Percentiles rank a stretch among this genome's conserved stretches.
These are phyloP conservation scores for Drosophila bunnanda DNA, from an alignment of 2,888 invertebrate genomes.

Conservation along the genomic window DNA sequence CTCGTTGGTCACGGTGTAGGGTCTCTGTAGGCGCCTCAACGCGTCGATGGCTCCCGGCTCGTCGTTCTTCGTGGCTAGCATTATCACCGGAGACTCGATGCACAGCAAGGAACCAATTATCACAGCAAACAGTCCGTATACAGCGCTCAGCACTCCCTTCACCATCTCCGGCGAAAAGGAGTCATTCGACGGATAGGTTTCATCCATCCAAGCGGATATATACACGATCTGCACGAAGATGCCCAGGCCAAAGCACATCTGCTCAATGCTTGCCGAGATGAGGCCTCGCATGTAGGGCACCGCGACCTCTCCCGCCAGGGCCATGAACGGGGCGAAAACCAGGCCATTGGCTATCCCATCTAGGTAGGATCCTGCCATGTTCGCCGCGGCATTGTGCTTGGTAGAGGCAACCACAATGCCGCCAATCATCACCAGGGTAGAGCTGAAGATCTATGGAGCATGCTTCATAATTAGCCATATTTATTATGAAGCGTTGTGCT, in stretches of 20 bases:
- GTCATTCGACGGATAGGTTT: not conserved
- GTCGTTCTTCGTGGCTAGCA: slow-evolving; percentile 64
- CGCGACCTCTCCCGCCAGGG: slow-evolving; percentile 76
- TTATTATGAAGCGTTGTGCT: accelerated
- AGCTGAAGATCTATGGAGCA: slow-evolving; percentile 54
- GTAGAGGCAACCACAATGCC: slow-evolving; percentile 66
- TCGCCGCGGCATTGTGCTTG: slow-evolving; percentile 16
- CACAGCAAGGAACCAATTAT: slow-evolving; percentile 47
- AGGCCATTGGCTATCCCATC: slow-evolving; percentile 81
- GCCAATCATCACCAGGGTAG: slow-evolving; percentile 67
- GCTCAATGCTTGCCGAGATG: slow-evolving; percentile 57
- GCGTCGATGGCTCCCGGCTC: slow-evolving; percentile 73
- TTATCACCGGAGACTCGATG: slow-evolving; percentile 78
- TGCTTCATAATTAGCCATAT: accelerated
- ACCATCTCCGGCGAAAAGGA: slow-evolving; percentile 56
- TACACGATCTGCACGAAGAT: slow-evolving; percentile 70
- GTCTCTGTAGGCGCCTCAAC: slow-evolving; percentile 72
- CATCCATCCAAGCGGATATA: slow-evolving; percentile 16
- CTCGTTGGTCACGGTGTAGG: slow-evolving; percentile 61
- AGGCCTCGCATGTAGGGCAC: slow-evolving; percentile 67
- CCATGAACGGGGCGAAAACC: slow-evolving; percentile 71
- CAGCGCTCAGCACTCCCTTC: slow-evolving; percentile 62
- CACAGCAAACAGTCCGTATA: slow-evolving; percentile 65
- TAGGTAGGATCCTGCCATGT: slow-evolving; percentile 69
- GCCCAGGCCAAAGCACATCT: slow-evolving; percentile 63